Base-by-base conservation (phyloP, 2,113 vertebrate genomes). In the Meleagris gallopavo region DNA sequence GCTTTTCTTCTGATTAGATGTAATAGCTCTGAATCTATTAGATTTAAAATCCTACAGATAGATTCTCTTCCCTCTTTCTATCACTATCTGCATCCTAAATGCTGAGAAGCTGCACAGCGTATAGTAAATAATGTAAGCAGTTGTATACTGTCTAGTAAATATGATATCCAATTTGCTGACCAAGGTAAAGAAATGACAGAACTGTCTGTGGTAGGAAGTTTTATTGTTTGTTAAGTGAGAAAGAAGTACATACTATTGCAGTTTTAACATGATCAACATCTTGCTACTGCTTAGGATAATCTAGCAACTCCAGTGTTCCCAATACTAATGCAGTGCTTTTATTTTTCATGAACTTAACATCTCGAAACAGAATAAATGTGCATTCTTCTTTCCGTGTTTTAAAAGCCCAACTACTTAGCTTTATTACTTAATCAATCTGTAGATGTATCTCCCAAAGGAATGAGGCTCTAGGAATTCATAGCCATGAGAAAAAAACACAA, bases 361-460 rank as follows among this genome's bases (percentile, higher is more conserved):
- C 82, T 97, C 81, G 95, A 96, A 97, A 92, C 96, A 96, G 91
- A 96, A 95, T 82, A 94, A 95, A 91, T 86, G 92, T 5, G 14
- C 87, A 58, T 94, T 94, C 77, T 94, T 93, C 84, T 82, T 89
- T 97, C 97, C 96, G 96, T 96, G 41, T 98, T 97, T 98, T 96
- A 98, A 94, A 97, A 95, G 95, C 97, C 94, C 97, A 97, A 97
- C 97, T 98, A 98, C 97, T 97, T 97, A 96, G 88, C 93, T 87
- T 98, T 96, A 94, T 83, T 98, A 95, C 87, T 97, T 97, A 98
- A 97, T 96, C 96, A 82, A 21, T 82, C 89, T 96, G 74, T 94
- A 96, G 95, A 93, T 95, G 90, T 93, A 94, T 96, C 57, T 72
- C 77, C 87, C 84, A 94, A 90, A 96, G 79, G 72, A 95, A 74